phyloP scores from a whole-genome alignment of 2,113 vertebrate genomes.

The Atractosteus spatula region DNA sequence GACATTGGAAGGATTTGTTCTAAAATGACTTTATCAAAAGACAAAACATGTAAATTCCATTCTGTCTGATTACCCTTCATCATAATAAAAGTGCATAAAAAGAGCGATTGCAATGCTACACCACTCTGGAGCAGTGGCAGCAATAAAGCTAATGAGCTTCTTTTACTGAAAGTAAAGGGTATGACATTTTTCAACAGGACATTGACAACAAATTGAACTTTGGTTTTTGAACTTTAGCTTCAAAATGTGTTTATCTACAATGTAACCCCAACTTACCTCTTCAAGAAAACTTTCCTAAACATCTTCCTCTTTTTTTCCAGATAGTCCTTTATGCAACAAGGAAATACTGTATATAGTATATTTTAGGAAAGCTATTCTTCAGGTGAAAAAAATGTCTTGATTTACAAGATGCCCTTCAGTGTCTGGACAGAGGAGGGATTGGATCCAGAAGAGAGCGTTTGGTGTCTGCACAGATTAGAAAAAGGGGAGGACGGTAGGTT shows the following conservation, averaged over 20 bases:
- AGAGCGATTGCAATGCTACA: neutral
- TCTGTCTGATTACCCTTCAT: neutral
- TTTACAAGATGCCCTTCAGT: neutral
- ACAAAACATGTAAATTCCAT: slow-evolving; percentile 23
- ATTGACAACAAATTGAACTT: too few species aligned
- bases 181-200: too few species aligned
- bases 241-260: neutral
- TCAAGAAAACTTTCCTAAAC: neutral
- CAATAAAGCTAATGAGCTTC: too few species aligned
- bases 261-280: neutral
- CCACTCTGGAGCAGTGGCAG: too few species aligned
- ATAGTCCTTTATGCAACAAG: neutral
- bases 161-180: too few species aligned
- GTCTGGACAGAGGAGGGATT: neutral
- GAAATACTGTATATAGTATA: neutral
- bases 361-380: neutral
- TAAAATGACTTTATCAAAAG: slow-evolving; percentile 30
- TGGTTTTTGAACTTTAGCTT: too few species aligned
- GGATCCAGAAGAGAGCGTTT: neutral
- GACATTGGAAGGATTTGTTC: slow-evolving; percentile 12
- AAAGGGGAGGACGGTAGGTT: neutral
- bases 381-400: neutral
- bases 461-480: neutral
- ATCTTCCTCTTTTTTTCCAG: neutral
- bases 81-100: neutral